Base-by-base conservation (phyloP, 30 jellyfish, hydroid and myxozoan genomes). In the Haliclystus octoradiatus region DNA sequence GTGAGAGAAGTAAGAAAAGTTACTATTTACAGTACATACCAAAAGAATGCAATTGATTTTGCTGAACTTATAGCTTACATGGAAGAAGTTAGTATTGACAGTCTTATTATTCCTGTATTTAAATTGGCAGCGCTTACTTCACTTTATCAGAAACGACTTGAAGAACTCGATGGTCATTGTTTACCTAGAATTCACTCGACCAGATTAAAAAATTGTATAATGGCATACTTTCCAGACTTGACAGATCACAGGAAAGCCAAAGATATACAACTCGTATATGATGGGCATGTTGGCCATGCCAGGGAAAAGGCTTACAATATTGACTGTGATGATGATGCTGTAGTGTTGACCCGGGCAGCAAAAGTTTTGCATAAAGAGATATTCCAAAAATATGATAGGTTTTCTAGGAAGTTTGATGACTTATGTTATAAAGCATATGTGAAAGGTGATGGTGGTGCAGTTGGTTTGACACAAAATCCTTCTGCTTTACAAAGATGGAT, bases 371-470 rank as follows among this genome's bases (percentile, higher is more conserved):
- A 19, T 5, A 40, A 40, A 40, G 14, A 40, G 57, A 40, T 40
- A 40, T 40, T 40, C 19, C 19, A 19, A 5, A 9, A 40, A 40
- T n/a, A 40, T 5, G 19, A 40, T 40, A 19, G 19, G 9, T 40
- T 40, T 40, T 5, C 57, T 40, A 19, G 57, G 19, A 40, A 40
- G 57, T 19, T 40, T 19, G 19, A 40, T 40, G 57, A 40, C 57
- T 19, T 9, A 9, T 40, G 57, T 40, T 19, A 40, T 5, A 19
- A 40, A 40, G 19, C 9, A 9, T 40, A 9, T 47, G 72, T 63
- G 70, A 72, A 53, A 31, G 83, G 83, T 33, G 74, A 72, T 34
- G 81, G 81, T 50, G 81, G 81, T 9, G 83, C 74, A 15, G 67
- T 72, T 24, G 82, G 83, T 31, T 66, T 72, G 50, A 51, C 72